phyloP scores from a whole-genome alignment of 2,113 vertebrate species.

The Campylomormyrus numenius region DNA sequence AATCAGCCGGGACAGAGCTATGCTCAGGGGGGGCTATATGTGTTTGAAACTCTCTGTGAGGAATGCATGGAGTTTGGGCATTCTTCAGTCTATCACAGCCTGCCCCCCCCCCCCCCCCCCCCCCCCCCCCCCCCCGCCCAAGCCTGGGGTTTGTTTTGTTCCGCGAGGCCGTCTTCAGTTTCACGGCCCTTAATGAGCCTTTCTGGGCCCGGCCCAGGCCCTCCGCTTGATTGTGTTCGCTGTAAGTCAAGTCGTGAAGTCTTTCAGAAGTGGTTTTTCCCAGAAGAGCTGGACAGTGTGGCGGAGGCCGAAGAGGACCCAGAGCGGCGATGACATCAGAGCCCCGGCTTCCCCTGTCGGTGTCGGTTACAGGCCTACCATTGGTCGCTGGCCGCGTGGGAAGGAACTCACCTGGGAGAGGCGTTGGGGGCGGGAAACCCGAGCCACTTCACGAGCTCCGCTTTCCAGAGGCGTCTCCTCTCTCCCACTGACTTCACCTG shows the following conservation, averaged over 20 bases:
- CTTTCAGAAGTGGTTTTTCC: not conserved
- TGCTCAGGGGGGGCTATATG: not conserved
- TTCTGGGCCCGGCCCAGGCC: not conserved
- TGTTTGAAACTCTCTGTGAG: not conserved
- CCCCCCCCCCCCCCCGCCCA: not conserved
- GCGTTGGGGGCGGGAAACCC: constrained; percentile 52
- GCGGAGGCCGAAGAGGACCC: not conserved
- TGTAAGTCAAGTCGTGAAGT: not conserved
- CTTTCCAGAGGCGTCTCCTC: constrained; percentile 45
- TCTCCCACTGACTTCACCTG: constrained; percentile 44
- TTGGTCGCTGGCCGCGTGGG: constrained; percentile 47
- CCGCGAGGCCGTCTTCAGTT: not conserved
- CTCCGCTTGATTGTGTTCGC: not conserved
- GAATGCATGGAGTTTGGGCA: not conserved
- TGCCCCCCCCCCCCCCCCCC: too few species aligned
- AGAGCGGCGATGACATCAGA: constrained; percentile 39
- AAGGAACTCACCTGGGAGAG: constrained; percentile 62
- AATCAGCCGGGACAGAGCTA: not conserved
- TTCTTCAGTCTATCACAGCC: not conserved
- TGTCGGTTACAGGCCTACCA: constrained; percentile 51
- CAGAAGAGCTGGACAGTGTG: not conserved
- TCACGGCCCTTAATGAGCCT: not conserved
- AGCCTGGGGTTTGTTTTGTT: not conserved
- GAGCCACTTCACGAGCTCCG: constrained; percentile 65
- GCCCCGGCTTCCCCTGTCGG: constrained; percentile 40